Conservation (phyloP, 1,140 invertebrate genomes). For the Varroa destructor region DNA sequence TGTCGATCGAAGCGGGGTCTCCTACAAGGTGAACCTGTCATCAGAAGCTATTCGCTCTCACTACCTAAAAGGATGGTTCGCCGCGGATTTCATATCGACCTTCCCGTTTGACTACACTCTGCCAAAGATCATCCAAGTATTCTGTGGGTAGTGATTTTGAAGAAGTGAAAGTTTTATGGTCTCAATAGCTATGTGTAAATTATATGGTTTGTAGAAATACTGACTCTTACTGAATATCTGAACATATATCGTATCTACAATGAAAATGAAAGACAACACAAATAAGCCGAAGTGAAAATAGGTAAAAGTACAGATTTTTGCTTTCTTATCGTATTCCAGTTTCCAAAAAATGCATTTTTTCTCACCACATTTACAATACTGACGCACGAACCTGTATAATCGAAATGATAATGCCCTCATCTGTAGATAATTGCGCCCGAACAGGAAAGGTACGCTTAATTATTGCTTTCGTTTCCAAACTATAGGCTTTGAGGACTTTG, state of each 20-base stretch:
- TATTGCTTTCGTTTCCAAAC: background rate
- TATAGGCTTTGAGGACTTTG: constrained; percentile 9
- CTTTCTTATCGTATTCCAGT: too few species aligned
- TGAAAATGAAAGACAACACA: too few species aligned
- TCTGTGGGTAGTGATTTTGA: background rate
- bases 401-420: too few species aligned
- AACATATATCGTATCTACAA: too few species aligned
- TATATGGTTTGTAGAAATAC: background rate
- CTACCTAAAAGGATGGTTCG: constrained; percentile 8
- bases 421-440: too few species aligned
- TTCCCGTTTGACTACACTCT: constrained; percentile 21
- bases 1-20: background rate
- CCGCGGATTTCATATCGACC: constrained; percentile 8
- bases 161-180: background rate
- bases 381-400: too few species aligned
- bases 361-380: too few species aligned
- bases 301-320: too few species aligned
- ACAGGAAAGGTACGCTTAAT: too few species aligned
- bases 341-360: too few species aligned
- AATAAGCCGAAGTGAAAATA: too few species aligned
- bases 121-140: constrained; percentile 4
- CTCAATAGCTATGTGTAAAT: constrained; percentile 6
- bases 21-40: constrained; percentile 5
- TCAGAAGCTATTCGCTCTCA: background rate
- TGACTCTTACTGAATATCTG: background rate